These are phyloP conservation scores for Pyrocoelia pectoralis DNA, from an alignment of 2,888 invertebrate species.

Conservation along the genomic window DNA sequence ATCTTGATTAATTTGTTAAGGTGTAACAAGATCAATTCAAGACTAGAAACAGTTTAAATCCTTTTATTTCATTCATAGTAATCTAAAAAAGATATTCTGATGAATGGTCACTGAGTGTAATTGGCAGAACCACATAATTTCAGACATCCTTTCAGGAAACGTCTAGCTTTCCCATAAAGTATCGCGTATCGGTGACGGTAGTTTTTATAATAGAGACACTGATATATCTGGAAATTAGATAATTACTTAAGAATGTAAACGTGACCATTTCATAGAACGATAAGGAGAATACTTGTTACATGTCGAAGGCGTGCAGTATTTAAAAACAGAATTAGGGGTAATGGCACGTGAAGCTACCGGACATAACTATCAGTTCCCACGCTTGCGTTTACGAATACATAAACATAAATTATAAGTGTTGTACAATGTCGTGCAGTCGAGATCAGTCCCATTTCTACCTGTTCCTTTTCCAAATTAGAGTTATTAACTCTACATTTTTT, in stretches of 20 bases:
- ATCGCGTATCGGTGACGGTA: background rate
- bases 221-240: slow-evolving; percentile 17
- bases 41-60: background rate
- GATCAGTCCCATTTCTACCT: slow-evolving; percentile 36
- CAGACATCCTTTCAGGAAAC: slow-evolving; percentile 24
- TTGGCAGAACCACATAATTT: slow-evolving; percentile 24
- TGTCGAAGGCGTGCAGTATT: slow-evolving; percentile 21
- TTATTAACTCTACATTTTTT: slow-evolving; percentile 35
- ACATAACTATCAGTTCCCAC: slow-evolving; percentile 45
- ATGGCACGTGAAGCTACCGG: slow-evolving; percentile 46
- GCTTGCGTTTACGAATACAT: slow-evolving; percentile 48
- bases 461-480: slow-evolving; percentile 41
- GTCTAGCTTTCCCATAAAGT: slow-evolving; percentile 14
- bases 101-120: slow-evolving; percentile 24
- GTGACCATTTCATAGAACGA: slow-evolving; percentile 5
- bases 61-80: background rate
- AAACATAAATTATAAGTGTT: slow-evolving; percentile 51
- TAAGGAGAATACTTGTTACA: slow-evolving; percentile 15
- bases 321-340: slow-evolving; percentile 36
- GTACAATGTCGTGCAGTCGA: slow-evolving; percentile 44
- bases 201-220: slow-evolving; percentile 17
- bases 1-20: background rate
- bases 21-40: background rate
- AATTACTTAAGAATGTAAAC: slow-evolving; percentile 22
- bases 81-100: background rate